Evolutionary conservation across 30 jellyfish, hydroid and myxozoan genomes (phyloP).

Genomic region (Mastigias papua): DNA sequence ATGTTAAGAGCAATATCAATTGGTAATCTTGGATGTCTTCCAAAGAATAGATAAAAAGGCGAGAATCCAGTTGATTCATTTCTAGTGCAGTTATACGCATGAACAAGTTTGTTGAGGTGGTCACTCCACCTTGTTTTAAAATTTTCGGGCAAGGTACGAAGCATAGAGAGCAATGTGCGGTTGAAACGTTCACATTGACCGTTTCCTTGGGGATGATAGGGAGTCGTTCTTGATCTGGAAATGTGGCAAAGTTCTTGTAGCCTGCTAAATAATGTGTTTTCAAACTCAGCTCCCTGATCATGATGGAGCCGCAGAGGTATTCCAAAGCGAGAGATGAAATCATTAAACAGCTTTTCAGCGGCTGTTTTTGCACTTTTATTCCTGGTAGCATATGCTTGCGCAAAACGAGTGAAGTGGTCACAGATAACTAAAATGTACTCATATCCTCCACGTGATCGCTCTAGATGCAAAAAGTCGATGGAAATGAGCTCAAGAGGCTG

Average conservation of each 20-base stretch:
- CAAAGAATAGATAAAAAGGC: constrained; percentile 40
- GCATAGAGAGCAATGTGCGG: constrained; percentile 15
- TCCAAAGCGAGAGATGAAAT: no score
- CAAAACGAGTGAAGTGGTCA: background rate
- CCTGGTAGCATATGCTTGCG: constrained; percentile 16
- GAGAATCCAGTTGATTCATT: constrained; percentile 52
- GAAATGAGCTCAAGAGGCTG: constrained; percentile 33
- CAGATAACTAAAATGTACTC: background rate
- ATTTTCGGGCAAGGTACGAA: constrained; percentile 29
- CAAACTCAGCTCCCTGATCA: constrained; percentile 49
- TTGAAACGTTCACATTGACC: constrained; percentile 40
- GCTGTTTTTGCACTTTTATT: no score
- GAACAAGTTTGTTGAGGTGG: constrained; percentile 33
- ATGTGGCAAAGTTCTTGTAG: constrained; percentile 35
- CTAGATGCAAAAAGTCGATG: constrained; percentile 22
- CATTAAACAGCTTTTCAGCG: no score
- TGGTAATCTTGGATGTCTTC: constrained; percentile 38
- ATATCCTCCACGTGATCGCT: constrained; percentile 19
- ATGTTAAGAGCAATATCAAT: constrained; percentile 28
- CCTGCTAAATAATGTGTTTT: constrained; percentile 21
- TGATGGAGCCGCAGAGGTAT: no score
- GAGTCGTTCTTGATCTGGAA: constrained; percentile 49
- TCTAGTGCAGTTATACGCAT: constrained; percentile 53
- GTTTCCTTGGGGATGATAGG: constrained; percentile 56
- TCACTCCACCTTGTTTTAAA: constrained; percentile 66